These are phyloP conservation scores for Ptilonorhynchus violaceus DNA, from an alignment of 2,113 vertebrate species.

Conservation along the genomic window DNA sequence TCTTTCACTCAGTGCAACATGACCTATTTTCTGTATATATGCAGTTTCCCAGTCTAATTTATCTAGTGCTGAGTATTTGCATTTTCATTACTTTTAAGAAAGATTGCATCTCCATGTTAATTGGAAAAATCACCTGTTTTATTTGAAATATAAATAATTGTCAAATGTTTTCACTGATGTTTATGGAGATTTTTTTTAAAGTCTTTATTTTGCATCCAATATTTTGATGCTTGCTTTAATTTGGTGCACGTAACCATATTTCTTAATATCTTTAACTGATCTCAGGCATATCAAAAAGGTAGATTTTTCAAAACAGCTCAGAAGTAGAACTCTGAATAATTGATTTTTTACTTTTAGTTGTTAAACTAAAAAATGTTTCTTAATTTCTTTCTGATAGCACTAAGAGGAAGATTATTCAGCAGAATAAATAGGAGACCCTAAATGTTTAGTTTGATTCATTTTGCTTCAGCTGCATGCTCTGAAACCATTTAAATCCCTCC, in stretches of 20 bases:
- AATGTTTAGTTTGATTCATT: conserved; percentile 9
- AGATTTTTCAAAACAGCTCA: conserved; percentile 27
- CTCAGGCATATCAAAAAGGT: conserved; percentile 16
- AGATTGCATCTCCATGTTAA: conserved; percentile 37
- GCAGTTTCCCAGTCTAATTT: conserved; percentile 17
- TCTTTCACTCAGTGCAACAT: not conserved
- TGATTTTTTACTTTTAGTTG: conserved; percentile 1
- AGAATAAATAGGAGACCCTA: conserved; percentile 6
- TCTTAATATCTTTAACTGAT: conserved; percentile 23
- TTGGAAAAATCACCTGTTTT: conserved; percentile 31
- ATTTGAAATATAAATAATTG: conserved; percentile 18
- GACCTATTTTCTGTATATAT: conserved; percentile 38
- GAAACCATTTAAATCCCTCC: conserved; percentile 15
- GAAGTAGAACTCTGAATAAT: conserved; percentile 24
- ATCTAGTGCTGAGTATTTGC: not conserved
- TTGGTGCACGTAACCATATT: not conserved
- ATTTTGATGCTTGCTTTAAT: conserved; percentile 1
- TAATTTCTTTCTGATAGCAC: conserved; percentile 17
- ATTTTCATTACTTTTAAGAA: conserved; percentile 40
- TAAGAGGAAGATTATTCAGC: conserved; percentile 1
- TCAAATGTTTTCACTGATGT: not conserved
- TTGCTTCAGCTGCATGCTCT: not conserved
- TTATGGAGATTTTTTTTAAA: conserved; percentile 13
- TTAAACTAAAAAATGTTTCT: conserved; percentile 3
- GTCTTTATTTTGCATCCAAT: not conserved